Evolutionary conservation across 2,888 invertebrate genomes (phyloP).

Genomic region (Ceriagrion tenellum): DNA sequence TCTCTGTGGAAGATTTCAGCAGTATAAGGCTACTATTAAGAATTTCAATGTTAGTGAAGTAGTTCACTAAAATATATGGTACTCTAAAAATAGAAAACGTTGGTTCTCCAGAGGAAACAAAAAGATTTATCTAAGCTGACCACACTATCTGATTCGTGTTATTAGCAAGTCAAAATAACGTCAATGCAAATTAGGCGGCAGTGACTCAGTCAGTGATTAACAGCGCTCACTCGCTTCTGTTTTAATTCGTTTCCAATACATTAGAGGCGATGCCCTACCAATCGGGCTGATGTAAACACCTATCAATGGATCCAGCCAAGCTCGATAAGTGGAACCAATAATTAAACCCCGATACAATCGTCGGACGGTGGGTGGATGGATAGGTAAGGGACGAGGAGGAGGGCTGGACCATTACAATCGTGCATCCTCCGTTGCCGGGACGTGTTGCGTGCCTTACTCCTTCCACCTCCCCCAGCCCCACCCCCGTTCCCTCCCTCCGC

Average conservation of each 20-base stretch:
- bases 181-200: background rate
- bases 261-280: background rate
- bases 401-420: background rate
- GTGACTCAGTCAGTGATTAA: background rate
- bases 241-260: slow-evolving; percentile 19
- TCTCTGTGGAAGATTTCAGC: no score
- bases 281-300: slow-evolving; percentile 12
- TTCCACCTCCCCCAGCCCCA: background rate
- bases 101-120: background rate
- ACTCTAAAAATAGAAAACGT: no score
- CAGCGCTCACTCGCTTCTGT: background rate
- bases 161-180: background rate
- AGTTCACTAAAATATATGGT: no score
- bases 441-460: slow-evolving; percentile 1
- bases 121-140: background rate
- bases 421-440: background rate
- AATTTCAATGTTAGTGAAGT: no score
- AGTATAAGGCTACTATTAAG: no score
- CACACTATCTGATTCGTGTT: background rate
- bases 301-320: background rate
- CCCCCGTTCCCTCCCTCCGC: background rate
- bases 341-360: slow-evolving; percentile 43
- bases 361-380: background rate
- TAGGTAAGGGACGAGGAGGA: background rate
- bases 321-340: slow-evolving; percentile 47